Base-by-base conservation (phyloP, 1,140 invertebrate genomes). In the Alviniconcha marisindica region DNA sequence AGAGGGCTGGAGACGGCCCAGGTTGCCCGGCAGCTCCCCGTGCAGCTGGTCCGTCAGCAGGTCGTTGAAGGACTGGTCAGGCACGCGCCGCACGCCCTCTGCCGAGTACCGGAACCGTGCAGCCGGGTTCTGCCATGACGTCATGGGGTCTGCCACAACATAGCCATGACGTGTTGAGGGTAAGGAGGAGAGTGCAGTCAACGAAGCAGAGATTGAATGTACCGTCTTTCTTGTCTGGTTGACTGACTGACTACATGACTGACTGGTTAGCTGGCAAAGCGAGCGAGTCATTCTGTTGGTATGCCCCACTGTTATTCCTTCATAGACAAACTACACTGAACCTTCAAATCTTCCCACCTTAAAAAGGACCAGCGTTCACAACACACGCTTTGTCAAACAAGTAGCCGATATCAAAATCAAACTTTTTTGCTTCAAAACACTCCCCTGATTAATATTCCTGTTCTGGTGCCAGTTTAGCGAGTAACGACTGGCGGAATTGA, bases 1-100 rank as follows among this genome's bases (percentile, higher is more conserved):
- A 51, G 83, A 76, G 28, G 86, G 85, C 63, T 84, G 83, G 56
- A 80, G 76, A 24, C 77, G 83, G 73, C 83, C 79, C 77, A 84
- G 83, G 18, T 51, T 77, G 33, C 86, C 87, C 36, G 85, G 86
- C 38, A 88, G 76, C 18, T 78, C 76, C 0, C 69, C 69, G 18
- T 71, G 69, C 33, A 71, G 69, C 0, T 33, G 38, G 18, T 42
- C 44, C 5, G 42, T 51, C 42, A 76, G 42, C 21, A 76, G 12
- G 24, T 28, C 40, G 21, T 28, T 14, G 73, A 76, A 76, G 73
- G 21, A 28, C 4, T 7, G 18, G 40, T 76, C 73, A 28, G 73
- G 33, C 40, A 76, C 21, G 24, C 73, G 73, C 28, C 73, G 24
- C 5, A 40, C 18, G 21, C 44, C 73, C 4, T 76, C 18, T 3